phyloP scores from a whole-genome alignment of 2,113 vertebrate genomes.

The Burhinus bistriatus region DNA sequence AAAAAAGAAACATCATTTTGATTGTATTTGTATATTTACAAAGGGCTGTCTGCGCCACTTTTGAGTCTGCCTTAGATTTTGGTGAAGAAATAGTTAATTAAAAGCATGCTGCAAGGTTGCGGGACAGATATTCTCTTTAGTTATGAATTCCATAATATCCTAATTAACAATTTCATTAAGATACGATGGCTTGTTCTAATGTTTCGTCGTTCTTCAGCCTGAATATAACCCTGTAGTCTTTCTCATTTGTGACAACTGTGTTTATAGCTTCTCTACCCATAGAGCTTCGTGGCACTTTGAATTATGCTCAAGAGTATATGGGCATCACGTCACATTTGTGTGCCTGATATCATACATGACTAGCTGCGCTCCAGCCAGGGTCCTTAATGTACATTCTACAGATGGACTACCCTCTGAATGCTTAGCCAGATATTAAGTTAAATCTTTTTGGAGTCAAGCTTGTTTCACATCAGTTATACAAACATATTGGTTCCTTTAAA shows the following conservation, averaged over 20 bases:
- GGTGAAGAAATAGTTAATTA: conserved; percentile 67
- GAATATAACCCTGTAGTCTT: conserved; percentile 76
- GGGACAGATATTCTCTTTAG: conserved; percentile 52
- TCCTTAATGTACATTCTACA: conserved; percentile 76
- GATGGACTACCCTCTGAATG: conserved; percentile 74
- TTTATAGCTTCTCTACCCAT: conserved; percentile 86
- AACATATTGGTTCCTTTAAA: conserved; percentile 83
- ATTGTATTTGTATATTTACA: neutral
- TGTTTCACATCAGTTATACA: conserved; percentile 82
- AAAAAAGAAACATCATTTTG: neutral
- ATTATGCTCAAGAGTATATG: conserved; percentile 89
- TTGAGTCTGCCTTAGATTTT: neutral
- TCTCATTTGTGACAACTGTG: conserved; percentile 86
- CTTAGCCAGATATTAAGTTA: conserved; percentile 82
- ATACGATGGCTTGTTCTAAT: conserved; percentile 68
- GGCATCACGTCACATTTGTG: conserved; percentile 91
- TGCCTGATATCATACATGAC: conserved; percentile 83
- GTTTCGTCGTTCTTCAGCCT: conserved; percentile 59
- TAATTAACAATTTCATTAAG: conserved; percentile 81
- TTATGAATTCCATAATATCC: conserved; percentile 64
- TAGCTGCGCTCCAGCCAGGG: conserved; percentile 73
- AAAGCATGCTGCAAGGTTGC: conserved; percentile 29
- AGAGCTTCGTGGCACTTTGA: conserved; percentile 84
- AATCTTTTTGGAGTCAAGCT: conserved; percentile 86
- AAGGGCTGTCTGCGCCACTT: neutral